Base-by-base conservation (phyloP, 30 jellyfish, hydroid and myxozoan genomes). In the Cassiopea xamachana region DNA sequence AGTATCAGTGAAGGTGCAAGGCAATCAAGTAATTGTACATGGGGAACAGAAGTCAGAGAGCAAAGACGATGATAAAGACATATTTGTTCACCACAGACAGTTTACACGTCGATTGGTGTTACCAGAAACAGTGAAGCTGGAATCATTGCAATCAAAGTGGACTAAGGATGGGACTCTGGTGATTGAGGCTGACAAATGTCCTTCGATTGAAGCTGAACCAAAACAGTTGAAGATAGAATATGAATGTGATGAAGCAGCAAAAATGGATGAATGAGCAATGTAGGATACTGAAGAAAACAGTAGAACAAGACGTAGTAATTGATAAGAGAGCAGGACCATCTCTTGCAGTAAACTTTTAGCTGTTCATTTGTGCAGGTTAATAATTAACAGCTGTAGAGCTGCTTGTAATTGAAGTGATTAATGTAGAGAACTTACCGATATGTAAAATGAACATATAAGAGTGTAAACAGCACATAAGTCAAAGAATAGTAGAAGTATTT, bases 1-100 rank as follows among this genome's bases (percentile, higher is more conserved):
- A 19, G 89, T 92, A 14, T 16, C 93, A 17, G 93, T 92, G 16
- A 95, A 80, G 44, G 88, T 92, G 7, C 84, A 86, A n/a, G 98
- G 92, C 18, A 71, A 86, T 5, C 44, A 71, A 10, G 70, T 92
- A 55, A 55, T 72, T 19, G 73, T 92, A 19, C 60, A 18, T n/a
- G 98, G 93, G 16, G 93, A 87, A 44, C 75, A 85, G 5, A 80
- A 91, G 60, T 60, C 60, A 19, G 92, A 91, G 55, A 51, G 70
- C 60, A 58, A 50, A 39, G 90, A 72, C 46, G 93, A 61, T 0
- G 89, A 86, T 27, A 27, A 27, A 19, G 97, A 89, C n/a, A 51
- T 45, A n/a, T 73, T 43, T 72, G 9, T 80, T 18, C 97, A 92
- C 39, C 92, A 81, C 55, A 87, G 85, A 73, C 97, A 87, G 47